phyloP scores from a whole-genome alignment of 1,140 invertebrate species.

The Cydia fagiglandana region DNA sequence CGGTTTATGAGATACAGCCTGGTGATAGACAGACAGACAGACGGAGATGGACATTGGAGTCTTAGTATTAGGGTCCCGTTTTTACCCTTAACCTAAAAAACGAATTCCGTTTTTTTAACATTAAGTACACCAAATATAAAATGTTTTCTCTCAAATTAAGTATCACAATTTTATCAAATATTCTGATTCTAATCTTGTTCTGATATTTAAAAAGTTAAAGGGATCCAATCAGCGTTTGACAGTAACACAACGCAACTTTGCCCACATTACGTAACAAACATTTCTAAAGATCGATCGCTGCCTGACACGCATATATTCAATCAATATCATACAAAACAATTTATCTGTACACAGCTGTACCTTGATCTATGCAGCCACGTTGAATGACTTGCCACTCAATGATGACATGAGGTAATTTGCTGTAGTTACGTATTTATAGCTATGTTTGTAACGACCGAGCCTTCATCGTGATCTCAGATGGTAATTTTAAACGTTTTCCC shows the following conservation, averaged over 20 bases:
- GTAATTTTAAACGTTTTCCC: slow-evolving; percentile 7
- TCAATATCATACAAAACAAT: neutral
- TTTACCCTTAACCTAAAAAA: too few species aligned
- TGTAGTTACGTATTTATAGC: neutral
- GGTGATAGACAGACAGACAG: too few species aligned
- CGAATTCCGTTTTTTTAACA: too few species aligned
- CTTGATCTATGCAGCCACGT: slow-evolving; percentile 4
- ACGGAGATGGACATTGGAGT: too few species aligned
- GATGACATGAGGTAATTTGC: slow-evolving; percentile 8
- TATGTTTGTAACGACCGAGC: slow-evolving; percentile 1
- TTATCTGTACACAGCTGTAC: slow-evolving; percentile 1
- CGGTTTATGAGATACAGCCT: too few species aligned
- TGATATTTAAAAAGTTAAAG: neutral
- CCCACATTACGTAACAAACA: neutral
- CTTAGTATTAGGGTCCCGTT: too few species aligned
- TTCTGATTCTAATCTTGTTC: too few species aligned
- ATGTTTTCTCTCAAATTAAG: too few species aligned
- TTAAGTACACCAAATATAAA: too few species aligned
- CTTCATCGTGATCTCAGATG: neutral
- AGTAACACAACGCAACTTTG: neutral
- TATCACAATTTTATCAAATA: too few species aligned
- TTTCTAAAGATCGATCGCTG: slow-evolving; percentile 6
- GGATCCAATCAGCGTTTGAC: neutral
- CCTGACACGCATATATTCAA: neutral
- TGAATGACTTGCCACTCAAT: neutral